These are phyloP conservation scores for Aradus depressus DNA, from an alignment of 2,888 invertebrate species.

Conservation along the genomic window DNA sequence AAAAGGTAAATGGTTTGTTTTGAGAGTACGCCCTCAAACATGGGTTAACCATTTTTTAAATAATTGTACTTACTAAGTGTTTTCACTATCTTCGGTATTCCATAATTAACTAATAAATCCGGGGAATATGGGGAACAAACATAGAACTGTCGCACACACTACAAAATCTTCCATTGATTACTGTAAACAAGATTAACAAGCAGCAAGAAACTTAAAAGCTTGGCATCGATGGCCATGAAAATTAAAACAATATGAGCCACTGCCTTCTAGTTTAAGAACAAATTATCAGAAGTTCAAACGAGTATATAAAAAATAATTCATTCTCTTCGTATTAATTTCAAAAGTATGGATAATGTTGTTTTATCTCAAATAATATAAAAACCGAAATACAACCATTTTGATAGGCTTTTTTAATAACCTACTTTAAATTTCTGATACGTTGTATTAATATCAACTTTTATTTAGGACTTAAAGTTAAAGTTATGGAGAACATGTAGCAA, in stretches of 20 bases:
- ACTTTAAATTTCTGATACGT: no score
- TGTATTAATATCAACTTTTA: no score
- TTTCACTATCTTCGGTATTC: slow-evolving; percentile 24
- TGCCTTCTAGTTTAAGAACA: slow-evolving; percentile 18
- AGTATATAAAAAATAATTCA: no score
- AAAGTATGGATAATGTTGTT: no score
- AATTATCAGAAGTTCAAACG: no score
- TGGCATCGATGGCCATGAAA: slow-evolving; percentile 29
- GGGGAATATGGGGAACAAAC: slow-evolving; percentile 18
- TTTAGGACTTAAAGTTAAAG: no score
- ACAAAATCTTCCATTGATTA: slow-evolving; percentile 28
- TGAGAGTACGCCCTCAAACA: slow-evolving; percentile 28
- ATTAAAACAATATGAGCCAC: slow-evolving; percentile 28
- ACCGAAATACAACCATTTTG: no score
- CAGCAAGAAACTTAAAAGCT: slow-evolving; percentile 27
- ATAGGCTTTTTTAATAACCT: no score
- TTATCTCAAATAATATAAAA: no score
- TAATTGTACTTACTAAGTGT: slow-evolving; percentile 23
- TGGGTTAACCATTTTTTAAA: slow-evolving; percentile 22
- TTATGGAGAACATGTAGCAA: no score
- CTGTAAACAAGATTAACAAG: slow-evolving; percentile 29
- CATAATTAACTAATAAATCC: slow-evolving; percentile 25
- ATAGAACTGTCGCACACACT: slow-evolving; percentile 21
- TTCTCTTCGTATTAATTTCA: no score
- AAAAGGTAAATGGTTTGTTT: slow-evolving; percentile 26